Base-by-base conservation (phyloP, 2,113 vertebrate species). In the Lophius piscatorius region DNA sequence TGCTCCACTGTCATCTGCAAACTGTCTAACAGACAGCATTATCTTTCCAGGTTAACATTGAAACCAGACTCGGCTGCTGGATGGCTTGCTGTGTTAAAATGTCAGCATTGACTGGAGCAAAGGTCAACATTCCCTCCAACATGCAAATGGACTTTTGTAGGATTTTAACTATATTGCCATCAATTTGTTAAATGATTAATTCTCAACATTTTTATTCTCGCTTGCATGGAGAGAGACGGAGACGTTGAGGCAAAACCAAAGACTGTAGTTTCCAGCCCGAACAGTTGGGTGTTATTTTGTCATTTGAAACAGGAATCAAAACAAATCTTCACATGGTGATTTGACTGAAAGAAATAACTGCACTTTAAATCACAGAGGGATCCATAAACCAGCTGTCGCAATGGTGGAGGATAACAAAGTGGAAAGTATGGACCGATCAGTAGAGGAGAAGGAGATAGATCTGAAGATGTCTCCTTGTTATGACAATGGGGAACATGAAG, bases 21-120 rank as follows among this genome's bases (percentile, higher is more conserved):
- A 24, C 44, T 18, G 38, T 49, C 33, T 34, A 24, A 69, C 42
- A 31, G 16, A 48, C 42, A 45, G 17, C 31, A 7, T 57, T 84
- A 9, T 83, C 44, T 54, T 78, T 82, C 57, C 87, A 88, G 86
- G 83, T 83, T 28, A 60, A 75, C 76, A 74, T 74, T 76, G 76
- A 72, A 58, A 18, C n/a, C 26, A 38, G n/a, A 58, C 63, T 41
- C 61, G n/a, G n/a, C n/a, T n/a, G n/a, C n/a, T 46, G 77, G 9
- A 57, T 67, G 66, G 60, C 70, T 23, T 18, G 29, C 50, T 29
- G 63, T 56, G 31, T 48, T 35, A 68, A 66, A 47, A 55, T 79
- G 64, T 69, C 68, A 9, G 4, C 8, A 40, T 40, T 56, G 39
- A 70, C 47, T 48, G 68, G 59, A 69, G 63, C 84, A 81, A 86